Conservation (phyloP, 2,888 invertebrate species). For the Imbricaverruca yamaguchii region DNA sequence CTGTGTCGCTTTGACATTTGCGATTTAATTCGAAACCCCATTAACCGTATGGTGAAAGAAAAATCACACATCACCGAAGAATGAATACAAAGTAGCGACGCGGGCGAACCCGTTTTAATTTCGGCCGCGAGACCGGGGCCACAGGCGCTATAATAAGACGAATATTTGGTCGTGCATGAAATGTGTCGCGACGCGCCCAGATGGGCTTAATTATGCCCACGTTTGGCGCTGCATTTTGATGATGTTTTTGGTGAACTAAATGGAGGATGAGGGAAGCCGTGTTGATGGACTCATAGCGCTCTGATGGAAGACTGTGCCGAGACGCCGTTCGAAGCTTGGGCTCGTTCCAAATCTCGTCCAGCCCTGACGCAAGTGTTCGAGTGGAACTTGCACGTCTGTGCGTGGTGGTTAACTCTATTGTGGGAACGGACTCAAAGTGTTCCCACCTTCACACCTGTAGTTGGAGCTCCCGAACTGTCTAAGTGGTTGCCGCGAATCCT, state of each 20-base stretch:
- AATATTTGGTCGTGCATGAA: neutral
- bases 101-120: neutral
- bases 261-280: neutral
- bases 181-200: neutral
- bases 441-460: too few species aligned
- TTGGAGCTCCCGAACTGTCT: too few species aligned
- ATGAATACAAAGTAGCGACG: conserved; percentile 18
- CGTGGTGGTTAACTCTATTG: too few species aligned
- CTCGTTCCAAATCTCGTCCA: too few species aligned
- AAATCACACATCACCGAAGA: neutral
- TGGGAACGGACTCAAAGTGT: too few species aligned
- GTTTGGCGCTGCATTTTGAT: neutral
- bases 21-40: conserved; percentile 15
- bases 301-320: neutral
- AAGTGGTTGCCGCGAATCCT: too few species aligned
- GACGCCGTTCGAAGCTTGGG: too few species aligned
- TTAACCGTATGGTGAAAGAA: conserved; percentile 10
- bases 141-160: neutral
- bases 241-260: neutral
- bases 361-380: too few species aligned
- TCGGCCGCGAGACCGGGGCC: neutral
- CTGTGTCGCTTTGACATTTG: conserved; percentile 11
- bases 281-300: neutral
- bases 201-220: neutral
- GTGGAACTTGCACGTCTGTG: too few species aligned